These are phyloP conservation scores for Drosophila albomicans DNA, from an alignment of 1,140 invertebrate genomes.

Conservation along the genomic window DNA sequence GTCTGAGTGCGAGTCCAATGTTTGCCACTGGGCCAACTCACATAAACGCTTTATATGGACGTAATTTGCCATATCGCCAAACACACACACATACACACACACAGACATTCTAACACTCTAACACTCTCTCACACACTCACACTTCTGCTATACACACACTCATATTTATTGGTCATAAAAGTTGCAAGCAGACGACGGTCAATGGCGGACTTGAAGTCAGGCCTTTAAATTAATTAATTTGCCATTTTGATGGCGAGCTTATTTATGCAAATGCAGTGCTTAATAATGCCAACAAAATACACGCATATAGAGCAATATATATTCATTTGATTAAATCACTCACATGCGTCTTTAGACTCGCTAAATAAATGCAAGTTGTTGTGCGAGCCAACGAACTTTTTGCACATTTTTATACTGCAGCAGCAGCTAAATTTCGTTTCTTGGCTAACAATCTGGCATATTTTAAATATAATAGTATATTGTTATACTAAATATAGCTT, in stretches of 20 bases:
- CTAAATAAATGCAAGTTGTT: too few relatives aligned
- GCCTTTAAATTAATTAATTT: conserved; percentile 36
- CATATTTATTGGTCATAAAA: conserved; percentile 41
- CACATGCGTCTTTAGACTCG: not conserved
- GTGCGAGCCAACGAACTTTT: too few relatives aligned
- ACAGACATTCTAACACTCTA: too few relatives aligned
- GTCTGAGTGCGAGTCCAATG: too few relatives aligned
- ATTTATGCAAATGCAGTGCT: conserved; percentile 27
- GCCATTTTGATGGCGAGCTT: conserved; percentile 12
- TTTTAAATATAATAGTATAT: too few relatives aligned
- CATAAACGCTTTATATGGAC: conserved; percentile 37
- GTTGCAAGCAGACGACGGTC: not conserved
- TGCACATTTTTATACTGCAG: too few relatives aligned
- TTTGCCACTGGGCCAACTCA: not conserved
- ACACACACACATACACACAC: conserved; percentile 8
- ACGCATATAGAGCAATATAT: conserved; percentile 16
- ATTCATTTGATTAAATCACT: conserved; percentile 37
- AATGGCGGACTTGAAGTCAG: not conserved
- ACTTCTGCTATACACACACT: not conserved
- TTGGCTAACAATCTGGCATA: too few relatives aligned
- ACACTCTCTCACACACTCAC: not conserved
- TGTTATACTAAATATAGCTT: too few relatives aligned
- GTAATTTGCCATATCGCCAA: conserved; percentile 21
- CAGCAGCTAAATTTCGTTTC: too few relatives aligned
- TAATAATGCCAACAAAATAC: conserved; percentile 20